Evolutionary conservation across 2,797 vertebrate species (phyloP), one percentile per base, ranked within the genome.

Genomic region (Ptychobarbus kaznakovi): DNA sequence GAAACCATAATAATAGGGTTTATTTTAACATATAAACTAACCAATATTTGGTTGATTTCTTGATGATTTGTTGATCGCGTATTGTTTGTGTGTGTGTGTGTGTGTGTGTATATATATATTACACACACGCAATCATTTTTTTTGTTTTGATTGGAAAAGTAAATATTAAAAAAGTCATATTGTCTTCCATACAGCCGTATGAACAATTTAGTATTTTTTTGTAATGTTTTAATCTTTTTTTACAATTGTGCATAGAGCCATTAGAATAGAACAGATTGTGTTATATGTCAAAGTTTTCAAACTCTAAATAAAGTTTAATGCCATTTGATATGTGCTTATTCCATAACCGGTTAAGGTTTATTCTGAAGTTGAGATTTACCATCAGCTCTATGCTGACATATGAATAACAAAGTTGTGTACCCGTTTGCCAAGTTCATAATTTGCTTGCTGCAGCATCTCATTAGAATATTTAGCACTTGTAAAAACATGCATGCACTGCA

Each of bases 401-500:
- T 44, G 56, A 28, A 61, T 42, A 56, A 22, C 8, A 28, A 78
- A 42, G 56, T 42, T 61, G 38, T 25, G 75, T 25, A 42, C 28
- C 46, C 10, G 0, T 32, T 20, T 3, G 2, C 58, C 28, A 15
- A 40, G 15, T 66, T 35, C 63, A 12, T 20, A 18, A 25, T 12
- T 65, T 25, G 65, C 32, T 53, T 35, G 9, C 46, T 35, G 49
- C 25, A 16, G 74, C 6, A 69, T 83, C 15, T 56, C 65, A 70
- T 70, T 78, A 38, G 1, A 69, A 69, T 56, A 44, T 42, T 61
- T 35, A 0, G n/a, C 13, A 10, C 42, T 76, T 51, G 4, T 61
- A 61, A 28, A 85, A 78, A 84, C 86, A 80, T 87, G 85, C 86
- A 72, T 87, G 85, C 49, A 42, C 20, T 5, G 75, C 87, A 87